Evolutionary conservation across 2,888 invertebrate species (phyloP).

Genomic region (Pseudococcus longispinus): DNA sequence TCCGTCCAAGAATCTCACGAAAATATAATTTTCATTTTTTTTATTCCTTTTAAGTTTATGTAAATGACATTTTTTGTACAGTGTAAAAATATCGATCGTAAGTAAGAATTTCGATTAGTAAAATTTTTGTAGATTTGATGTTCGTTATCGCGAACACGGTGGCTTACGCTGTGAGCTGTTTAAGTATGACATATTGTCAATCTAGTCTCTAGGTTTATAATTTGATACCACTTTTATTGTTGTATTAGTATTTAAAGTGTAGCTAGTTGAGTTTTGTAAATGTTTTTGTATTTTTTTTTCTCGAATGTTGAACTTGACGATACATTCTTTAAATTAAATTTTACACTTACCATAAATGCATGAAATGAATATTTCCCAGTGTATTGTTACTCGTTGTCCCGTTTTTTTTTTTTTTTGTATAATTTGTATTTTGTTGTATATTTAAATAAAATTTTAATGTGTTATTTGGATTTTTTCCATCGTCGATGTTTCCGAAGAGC

Average conservation of each 20-base stretch:
- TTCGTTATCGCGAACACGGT: neutral
- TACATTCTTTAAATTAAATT: slow-evolving; percentile 30
- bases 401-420: slow-evolving; percentile 46
- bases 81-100: slow-evolving; percentile 35
- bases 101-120: neutral
- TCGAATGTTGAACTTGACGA: neutral
- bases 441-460: slow-evolving; percentile 51
- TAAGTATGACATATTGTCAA: slow-evolving; percentile 52
- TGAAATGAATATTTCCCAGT: slow-evolving; percentile 38
- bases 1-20: slow-evolving; percentile 6
- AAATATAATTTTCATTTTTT: slow-evolving; percentile 19
- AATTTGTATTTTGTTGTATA: slow-evolving; percentile 54
- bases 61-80: neutral
- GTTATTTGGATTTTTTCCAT: neutral
- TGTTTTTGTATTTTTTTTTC: slow-evolving; percentile 30
- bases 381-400: slow-evolving; percentile 31
- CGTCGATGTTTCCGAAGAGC: neutral
- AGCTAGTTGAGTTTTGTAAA: slow-evolving; percentile 19
- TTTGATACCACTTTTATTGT: slow-evolving; percentile 49
- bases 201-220: slow-evolving; percentile 49
- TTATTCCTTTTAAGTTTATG: neutral
- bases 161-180: slow-evolving; percentile 11
- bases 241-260: slow-evolving; percentile 10
- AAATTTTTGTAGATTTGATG: slow-evolving; percentile 17
- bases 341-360: slow-evolving; percentile 49